Conservation (phyloP, 2,797 vertebrate species). For the Crocodylus rhombifer region DNA sequence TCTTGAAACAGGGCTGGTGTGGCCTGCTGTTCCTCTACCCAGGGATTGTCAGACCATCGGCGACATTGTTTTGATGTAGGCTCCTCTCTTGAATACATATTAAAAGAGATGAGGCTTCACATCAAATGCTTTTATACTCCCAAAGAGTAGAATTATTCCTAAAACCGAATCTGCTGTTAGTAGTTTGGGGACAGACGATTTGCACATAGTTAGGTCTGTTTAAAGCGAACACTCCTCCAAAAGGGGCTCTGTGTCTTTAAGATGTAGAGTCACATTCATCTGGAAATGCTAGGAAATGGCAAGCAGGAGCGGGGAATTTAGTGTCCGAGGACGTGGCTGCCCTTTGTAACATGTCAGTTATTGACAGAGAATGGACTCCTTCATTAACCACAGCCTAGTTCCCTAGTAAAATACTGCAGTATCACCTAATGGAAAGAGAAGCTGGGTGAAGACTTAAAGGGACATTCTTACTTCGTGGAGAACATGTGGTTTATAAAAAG, state of each 20-base stretch:
- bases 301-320: neutral
- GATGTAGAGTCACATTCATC: neutral
- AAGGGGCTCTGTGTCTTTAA: neutral
- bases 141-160: neutral
- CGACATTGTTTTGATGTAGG: neutral
- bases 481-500: conserved; percentile 26
- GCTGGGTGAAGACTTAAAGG: neutral
- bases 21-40: conserved; percentile 1
- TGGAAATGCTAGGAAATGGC: conserved; percentile 5
- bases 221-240: neutral
- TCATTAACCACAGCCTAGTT: neutral
- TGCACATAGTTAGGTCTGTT: neutral
- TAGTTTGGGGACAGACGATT: neutral
- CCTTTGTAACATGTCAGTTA: conserved; percentile 26
- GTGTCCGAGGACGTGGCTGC: neutral
- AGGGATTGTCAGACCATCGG: neutral
- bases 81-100: neutral
- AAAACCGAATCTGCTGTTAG: neutral
- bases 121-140: neutral
- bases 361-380: neutral
- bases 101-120: neutral
- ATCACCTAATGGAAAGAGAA: conserved; percentile 1
- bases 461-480: conserved; percentile 1
- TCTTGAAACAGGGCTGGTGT: neutral
- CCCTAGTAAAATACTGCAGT: neutral